Percentiles rank a stretch among this genome's conserved stretches.
phyloP scores from a whole-genome alignment of 2,888 invertebrate species.

The Aphelenchoides bicaudatus region DNA sequence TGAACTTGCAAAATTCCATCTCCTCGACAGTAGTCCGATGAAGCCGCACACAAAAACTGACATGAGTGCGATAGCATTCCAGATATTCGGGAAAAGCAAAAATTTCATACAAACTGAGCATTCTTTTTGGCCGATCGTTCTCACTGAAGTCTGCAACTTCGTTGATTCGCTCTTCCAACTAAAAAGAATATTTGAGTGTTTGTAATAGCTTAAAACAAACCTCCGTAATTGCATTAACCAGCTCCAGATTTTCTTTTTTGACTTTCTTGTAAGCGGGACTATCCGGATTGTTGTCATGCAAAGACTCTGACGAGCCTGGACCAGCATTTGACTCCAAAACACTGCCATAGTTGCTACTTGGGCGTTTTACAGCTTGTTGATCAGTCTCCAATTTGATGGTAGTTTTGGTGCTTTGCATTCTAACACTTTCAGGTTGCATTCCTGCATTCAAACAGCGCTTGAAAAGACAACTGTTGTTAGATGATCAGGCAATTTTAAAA shows the following conservation, averaged over 20 bases:
- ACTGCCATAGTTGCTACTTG: background rate
- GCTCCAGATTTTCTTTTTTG: conserved; percentile 12
- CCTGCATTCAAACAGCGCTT: conserved; percentile 44
- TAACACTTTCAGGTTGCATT: conserved; percentile 43
- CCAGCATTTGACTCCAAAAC: background rate
- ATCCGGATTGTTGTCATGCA: background rate
- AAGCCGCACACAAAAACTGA: conserved; percentile 38
- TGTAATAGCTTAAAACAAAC: no score
- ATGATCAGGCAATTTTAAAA: no score
- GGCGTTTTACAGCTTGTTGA: conserved; percentile 15
- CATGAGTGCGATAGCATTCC: conserved; percentile 43
- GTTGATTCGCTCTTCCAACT: conserved; percentile 27
- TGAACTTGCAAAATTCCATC: conserved; percentile 40
- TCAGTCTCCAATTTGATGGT: background rate
- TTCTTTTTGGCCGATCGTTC: conserved; percentile 26
- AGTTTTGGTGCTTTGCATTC: conserved; percentile 23
- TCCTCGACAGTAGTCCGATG: conserved; percentile 36
- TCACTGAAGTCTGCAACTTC: conserved; percentile 39
- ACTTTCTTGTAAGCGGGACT: conserved; percentile 17
- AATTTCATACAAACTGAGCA: conserved; percentile 22
- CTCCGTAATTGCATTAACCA: conserved; percentile 25
- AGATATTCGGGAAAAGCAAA: conserved; percentile 39
- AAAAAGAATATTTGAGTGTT: no score
- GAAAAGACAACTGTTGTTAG: conserved; percentile 49
- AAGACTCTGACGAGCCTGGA: conserved; percentile 1